These are phyloP conservation scores for Lipophrys pholis DNA, from an alignment of 2,113 vertebrate species.

Conservation along the genomic window DNA sequence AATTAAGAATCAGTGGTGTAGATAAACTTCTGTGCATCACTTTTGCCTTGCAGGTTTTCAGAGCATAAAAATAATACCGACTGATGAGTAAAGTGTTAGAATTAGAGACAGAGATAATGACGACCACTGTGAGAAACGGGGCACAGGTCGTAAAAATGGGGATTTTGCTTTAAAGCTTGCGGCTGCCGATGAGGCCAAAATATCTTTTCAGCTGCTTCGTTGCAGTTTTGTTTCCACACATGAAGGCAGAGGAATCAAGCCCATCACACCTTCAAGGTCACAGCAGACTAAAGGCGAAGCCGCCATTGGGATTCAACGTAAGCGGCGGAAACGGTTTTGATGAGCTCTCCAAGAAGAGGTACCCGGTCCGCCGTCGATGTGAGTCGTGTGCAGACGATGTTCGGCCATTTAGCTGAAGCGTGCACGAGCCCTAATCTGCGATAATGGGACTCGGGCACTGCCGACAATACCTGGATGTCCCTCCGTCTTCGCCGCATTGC, in stretches of 20 bases:
- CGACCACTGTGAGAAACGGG: not conserved
- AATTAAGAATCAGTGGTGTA: no score
- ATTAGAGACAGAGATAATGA: not conserved
- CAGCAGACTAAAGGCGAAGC: constrained; percentile 17
- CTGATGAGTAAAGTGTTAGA: not conserved
- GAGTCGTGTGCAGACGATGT: not conserved
- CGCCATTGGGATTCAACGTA: constrained; percentile 19
- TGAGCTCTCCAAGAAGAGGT: no score
- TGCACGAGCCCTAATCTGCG: constrained; percentile 10
- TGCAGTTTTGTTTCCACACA: not conserved
- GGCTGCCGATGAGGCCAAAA: not conserved
- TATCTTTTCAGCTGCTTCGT: constrained; percentile 14
- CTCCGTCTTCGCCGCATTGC: constrained; percentile 38
- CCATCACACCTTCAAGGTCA: constrained; percentile 26
- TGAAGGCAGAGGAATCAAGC: not conserved
- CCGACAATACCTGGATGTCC: constrained; percentile 33
- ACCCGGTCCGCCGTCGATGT: no score
- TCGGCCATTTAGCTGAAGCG: constrained; percentile 14
- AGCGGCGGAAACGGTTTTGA: not conserved
- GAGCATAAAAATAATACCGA: not conserved
- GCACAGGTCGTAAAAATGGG: not conserved
- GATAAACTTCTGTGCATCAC: no score
- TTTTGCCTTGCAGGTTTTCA: no score
- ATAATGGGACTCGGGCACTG: constrained; percentile 18
- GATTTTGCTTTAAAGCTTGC: not conserved